Percentiles rank a stretch among this genome's conserved stretches.
These are phyloP conservation scores for Sterrhoptilus dennistouni DNA, from an alignment of 2,113 vertebrate species.

Conservation along the genomic window DNA sequence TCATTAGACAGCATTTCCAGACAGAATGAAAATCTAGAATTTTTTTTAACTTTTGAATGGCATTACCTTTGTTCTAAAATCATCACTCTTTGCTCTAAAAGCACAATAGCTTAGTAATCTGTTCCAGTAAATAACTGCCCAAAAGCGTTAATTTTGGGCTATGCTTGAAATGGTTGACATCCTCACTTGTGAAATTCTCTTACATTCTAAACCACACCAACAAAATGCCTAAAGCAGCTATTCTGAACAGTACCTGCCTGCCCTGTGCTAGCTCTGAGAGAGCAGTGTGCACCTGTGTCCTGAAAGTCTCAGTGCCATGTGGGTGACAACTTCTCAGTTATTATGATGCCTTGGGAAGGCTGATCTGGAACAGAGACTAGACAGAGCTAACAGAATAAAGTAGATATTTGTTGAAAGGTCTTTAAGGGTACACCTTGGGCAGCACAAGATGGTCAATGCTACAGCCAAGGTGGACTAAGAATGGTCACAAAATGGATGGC, in stretches of 20 bases:
- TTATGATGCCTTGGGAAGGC: background rate
- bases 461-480: background rate
- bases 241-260: background rate
- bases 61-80: background rate
- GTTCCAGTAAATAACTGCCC: background rate
- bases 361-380: background rate
- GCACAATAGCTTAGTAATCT: background rate
- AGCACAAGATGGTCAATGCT: background rate
- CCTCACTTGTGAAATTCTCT: background rate
- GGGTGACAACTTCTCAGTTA: background rate
- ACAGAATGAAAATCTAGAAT: background rate
- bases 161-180: background rate
- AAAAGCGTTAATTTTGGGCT: background rate
- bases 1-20: background rate
- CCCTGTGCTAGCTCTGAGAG: background rate
- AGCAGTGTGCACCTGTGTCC: background rate
- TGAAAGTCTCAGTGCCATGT: fast-evolving
- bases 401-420: background rate
- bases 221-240: background rate
- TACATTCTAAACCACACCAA: fast-evolving
- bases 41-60: background rate
- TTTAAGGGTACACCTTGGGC: background rate
- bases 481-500: background rate
- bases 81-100: background rate
- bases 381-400: background rate